phyloP scores from a whole-genome alignment of 2,113 vertebrate genomes.

The Lampris incognitus region DNA sequence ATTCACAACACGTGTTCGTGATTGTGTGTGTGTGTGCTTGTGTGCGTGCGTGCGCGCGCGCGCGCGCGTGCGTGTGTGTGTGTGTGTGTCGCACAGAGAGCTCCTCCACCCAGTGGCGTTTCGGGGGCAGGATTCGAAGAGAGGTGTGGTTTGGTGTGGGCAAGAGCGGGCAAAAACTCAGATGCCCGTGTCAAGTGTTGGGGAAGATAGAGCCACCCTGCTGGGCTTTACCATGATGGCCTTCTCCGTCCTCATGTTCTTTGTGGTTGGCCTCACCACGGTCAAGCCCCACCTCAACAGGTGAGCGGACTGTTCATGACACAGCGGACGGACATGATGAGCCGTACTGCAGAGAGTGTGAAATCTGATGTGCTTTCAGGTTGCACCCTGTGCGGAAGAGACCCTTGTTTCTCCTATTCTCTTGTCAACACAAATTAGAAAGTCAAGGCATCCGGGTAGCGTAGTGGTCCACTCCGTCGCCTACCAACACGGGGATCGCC shows the following conservation, averaged over 20 bases:
- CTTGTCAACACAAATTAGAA: no score
- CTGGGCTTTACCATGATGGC: conserved; percentile 86
- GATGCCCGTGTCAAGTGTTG: conserved; percentile 77
- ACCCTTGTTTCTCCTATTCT: no score
- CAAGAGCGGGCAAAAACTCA: conserved; percentile 54
- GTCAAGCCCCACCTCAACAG: conserved; percentile 84
- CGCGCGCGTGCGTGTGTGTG: not conserved
- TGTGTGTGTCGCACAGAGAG: conserved; percentile 69
- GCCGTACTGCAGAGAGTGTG: no score
- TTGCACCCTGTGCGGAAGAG: no score
- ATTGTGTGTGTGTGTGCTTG: not conserved
- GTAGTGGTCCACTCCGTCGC: no score
- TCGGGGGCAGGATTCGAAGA: conserved; percentile 57
- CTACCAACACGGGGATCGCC: no score
- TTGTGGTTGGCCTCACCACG: conserved; percentile 82
- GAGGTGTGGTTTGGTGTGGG: conserved; percentile 33
- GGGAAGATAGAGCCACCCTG: conserved; percentile 85
- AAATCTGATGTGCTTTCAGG: no score
- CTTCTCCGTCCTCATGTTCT: conserved; percentile 87
- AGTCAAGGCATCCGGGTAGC: no score
- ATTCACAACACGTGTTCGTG: not conserved
- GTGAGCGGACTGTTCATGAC: conserved; percentile 59
- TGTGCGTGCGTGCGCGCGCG: not conserved
- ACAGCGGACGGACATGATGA: not conserved
- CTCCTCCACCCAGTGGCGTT: conserved; percentile 25